Percentiles rank a stretch among this genome's conserved stretches.
Evolutionary conservation across 2,797 vertebrate genomes (phyloP).

Genomic region (Oryzias dopingdopingensis): DNA sequence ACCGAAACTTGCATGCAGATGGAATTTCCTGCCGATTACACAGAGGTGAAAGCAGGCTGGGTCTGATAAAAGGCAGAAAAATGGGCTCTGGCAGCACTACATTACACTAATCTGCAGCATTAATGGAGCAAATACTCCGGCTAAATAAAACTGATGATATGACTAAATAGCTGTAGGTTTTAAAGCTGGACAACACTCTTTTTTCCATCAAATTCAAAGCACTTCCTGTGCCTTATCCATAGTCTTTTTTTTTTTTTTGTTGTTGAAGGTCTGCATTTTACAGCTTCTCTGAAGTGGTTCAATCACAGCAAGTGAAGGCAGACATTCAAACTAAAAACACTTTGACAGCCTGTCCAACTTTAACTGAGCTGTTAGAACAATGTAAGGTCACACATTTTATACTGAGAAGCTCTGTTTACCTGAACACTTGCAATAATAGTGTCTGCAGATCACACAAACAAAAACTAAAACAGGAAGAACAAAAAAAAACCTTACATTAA

Average conservation of each 20-base stretch:
- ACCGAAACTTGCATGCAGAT: constrained; percentile 66
- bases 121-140: constrained; percentile 50
- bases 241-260: not conserved
- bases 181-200: constrained; percentile 21
- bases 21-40: constrained; percentile 81
- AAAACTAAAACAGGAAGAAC: too few relatives aligned
- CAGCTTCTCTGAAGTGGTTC: constrained; percentile 19
- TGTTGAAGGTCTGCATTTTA: constrained; percentile 4
- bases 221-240: constrained; percentile 5
- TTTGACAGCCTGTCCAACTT: not conserved
- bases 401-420: constrained; percentile 17
- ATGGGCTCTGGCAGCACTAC: constrained; percentile 38
- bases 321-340: not conserved
- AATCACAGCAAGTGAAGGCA: constrained; percentile 18
- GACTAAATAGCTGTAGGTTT: constrained; percentile 2
- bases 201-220: not conserved
- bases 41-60: constrained; percentile 59
- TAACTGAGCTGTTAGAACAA: constrained; percentile 2
- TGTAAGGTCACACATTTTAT: constrained; percentile 20
- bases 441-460: too few relatives aligned
- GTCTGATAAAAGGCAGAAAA: constrained; percentile 62
- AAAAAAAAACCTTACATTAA: too few relatives aligned
- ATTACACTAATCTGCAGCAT: constrained; percentile 48
- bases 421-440: not conserved
- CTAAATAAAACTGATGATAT: constrained; percentile 22